Percentiles rank a stretch among this genome's conserved stretches.
phyloP scores from a whole-genome alignment of 2,888 invertebrate genomes.

The Isotomurus palustris region DNA sequence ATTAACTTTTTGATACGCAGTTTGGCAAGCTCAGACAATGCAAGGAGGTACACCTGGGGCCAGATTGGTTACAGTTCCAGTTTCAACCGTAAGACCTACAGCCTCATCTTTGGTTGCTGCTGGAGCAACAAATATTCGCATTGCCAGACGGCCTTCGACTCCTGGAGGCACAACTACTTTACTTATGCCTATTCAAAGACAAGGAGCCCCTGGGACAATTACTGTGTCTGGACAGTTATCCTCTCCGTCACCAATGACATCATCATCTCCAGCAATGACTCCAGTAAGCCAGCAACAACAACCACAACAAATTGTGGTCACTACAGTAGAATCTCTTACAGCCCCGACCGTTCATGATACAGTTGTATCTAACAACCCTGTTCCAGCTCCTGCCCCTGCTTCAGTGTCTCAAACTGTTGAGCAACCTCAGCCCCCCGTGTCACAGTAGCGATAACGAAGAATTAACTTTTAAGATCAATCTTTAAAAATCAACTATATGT shows the following conservation, averaged over 20 bases:
- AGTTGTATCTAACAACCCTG: no score
- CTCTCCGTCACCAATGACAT: slow-evolving; percentile 6
- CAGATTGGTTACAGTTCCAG: slow-evolving; percentile 30
- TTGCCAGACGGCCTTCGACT: slow-evolving; percentile 23
- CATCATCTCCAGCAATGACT: not conserved
- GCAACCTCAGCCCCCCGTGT: no score
- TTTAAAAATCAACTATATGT: no score
- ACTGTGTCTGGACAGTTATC: no score
- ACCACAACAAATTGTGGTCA: slow-evolving; percentile 17
- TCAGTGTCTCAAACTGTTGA: no score
- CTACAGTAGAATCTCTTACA: slow-evolving; percentile 4
- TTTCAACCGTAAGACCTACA: slow-evolving; percentile 22
- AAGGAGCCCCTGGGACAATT: slow-evolving; percentile 10
- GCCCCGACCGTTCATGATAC: slow-evolving; percentile 2
- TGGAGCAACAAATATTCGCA: slow-evolving; percentile 24
- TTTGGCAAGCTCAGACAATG: slow-evolving; percentile 33
- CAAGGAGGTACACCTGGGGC: slow-evolving; percentile 20
- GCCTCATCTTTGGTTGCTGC: slow-evolving; percentile 31
- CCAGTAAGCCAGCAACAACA: not conserved
- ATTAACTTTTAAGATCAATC: no score
- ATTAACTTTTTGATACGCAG: slow-evolving; percentile 1
- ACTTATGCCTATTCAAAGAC: slow-evolving; percentile 28
- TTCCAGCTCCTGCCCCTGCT: no score
- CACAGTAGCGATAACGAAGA: no score
- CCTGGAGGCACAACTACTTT: slow-evolving; percentile 18